Evolutionary conservation across 2,113 vertebrate genomes (phyloP), one percentile per base, ranked within the genome.

Genomic region (Lophura nycthemera): DNA sequence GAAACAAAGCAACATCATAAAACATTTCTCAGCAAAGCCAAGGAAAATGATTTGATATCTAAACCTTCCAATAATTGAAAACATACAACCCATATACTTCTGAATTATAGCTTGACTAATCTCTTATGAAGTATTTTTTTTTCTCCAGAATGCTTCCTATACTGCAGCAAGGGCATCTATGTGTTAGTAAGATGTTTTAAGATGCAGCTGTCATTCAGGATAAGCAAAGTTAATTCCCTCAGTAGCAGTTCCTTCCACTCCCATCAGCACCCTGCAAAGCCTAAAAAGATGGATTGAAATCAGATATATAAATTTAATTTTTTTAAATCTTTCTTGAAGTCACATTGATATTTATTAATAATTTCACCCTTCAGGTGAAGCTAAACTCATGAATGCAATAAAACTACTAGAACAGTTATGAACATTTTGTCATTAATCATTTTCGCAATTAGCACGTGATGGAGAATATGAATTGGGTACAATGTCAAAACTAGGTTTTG

Each of bases 41-140:
- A 66, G 48, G 79, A 88, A 78, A 94, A 93, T 56, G 27, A 95
- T 91, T 96, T 90, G 79, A 90, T 89, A 78, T 43, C 45, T 88
- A 95, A 85, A 66, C 54, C 50, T 75, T 88, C 42, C 17, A 74
- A 79, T 96, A 96, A 96, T 38, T 91, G 90, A 94, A 97, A 96
- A 92, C 93, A 88, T 79, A 82, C 80, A 93, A 90, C 45, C 47
- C 54, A 32, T 82, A 88, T 30, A 79, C 13, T 94, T 89, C 78
- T 90, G 83, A 95, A 83, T 88, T 83, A 93, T 93, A 81, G 64
- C 88, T 75, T 83, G 80, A 87, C 83, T 86, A 92, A 93, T 94
- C 69, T 92, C 61, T 69, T 87, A 82, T 10, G 21, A 93, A 93
- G 85, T 34, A 76, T 36, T 65, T 80, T 88, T 81, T 59, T 36